Percentiles rank a stretch among this genome's conserved stretches.
Evolutionary conservation across 2,797 vertebrate species (phyloP).

Genomic region (Sebastes hubbsi): DNA sequence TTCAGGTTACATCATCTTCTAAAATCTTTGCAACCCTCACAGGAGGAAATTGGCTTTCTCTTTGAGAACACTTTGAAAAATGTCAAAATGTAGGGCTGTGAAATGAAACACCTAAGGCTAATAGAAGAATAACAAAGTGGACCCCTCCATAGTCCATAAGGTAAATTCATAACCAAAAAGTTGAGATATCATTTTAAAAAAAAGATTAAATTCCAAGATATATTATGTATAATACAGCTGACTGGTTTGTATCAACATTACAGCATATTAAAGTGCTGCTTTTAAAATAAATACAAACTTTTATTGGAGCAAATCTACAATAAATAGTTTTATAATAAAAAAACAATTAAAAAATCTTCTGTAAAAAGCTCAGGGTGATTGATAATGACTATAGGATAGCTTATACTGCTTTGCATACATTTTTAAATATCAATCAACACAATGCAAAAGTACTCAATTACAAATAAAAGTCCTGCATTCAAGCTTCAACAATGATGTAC

Average conservation of each 20-base stretch:
- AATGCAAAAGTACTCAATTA: neutral
- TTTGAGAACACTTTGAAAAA: neutral
- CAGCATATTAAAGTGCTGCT: neutral
- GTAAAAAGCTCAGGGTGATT: too few relatives aligned
- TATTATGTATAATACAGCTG: neutral
- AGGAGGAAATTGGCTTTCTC: neutral
- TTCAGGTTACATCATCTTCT: slow-evolving; percentile 31
- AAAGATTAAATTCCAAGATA: neutral
- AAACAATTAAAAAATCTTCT: too few relatives aligned
- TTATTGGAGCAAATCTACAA: neutral
- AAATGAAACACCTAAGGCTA: slow-evolving; percentile 29
- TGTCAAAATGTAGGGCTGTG: slow-evolving; percentile 14
- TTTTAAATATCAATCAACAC: neutral
- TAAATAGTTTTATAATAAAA: neutral
- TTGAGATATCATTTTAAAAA: neutral
- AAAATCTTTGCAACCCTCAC: slow-evolving; percentile 10
- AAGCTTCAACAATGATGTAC: neutral
- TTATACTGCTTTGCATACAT: neutral
- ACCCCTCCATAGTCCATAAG: neutral
- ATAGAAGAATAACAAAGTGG: neutral
- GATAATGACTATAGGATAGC: neutral
- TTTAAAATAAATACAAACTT: neutral
- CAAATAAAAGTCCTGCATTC: neutral
- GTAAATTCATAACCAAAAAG: slow-evolving; percentile 5
- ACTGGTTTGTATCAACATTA: neutral